Percentiles rank a stretch among this genome's conserved stretches.
These are phyloP conservation scores for Piaya cayana DNA, from an alignment of 2,113 vertebrate species.

Conservation along the genomic window DNA sequence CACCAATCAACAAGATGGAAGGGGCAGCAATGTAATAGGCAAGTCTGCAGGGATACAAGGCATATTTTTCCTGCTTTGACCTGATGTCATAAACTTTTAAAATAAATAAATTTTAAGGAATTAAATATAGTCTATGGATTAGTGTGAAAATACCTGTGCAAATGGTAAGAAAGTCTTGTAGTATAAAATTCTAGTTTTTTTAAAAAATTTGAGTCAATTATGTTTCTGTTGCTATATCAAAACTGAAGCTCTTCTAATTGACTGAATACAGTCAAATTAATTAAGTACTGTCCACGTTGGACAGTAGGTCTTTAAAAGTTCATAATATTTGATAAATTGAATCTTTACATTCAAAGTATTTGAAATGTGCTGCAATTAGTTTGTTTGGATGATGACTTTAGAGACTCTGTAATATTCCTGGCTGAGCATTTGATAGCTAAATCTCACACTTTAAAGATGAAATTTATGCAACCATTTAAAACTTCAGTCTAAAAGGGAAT, in stretches of 20 bases:
- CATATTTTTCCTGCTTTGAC: background rate
- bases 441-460: background rate
- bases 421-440: background rate
- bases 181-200: background rate
- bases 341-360: background rate
- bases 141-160: background rate
- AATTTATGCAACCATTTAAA: background rate
- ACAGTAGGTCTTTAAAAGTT: background rate
- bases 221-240: background rate
- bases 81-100: fast-evolving
- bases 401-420: background rate
- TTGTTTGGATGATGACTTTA: background rate
- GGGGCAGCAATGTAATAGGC: fast-evolving
- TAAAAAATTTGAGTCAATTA: background rate
- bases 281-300: background rate
- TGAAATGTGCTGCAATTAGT: background rate
- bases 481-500: background rate
- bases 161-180: background rate
- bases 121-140: background rate
- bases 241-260: background rate
- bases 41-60: background rate
- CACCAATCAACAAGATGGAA: background rate
- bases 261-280: background rate
- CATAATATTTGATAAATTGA: background rate
- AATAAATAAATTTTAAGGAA: background rate